Evolutionary conservation across 2,113 vertebrate species (phyloP).

Genomic region (Gallinago jamesoni): DNA sequence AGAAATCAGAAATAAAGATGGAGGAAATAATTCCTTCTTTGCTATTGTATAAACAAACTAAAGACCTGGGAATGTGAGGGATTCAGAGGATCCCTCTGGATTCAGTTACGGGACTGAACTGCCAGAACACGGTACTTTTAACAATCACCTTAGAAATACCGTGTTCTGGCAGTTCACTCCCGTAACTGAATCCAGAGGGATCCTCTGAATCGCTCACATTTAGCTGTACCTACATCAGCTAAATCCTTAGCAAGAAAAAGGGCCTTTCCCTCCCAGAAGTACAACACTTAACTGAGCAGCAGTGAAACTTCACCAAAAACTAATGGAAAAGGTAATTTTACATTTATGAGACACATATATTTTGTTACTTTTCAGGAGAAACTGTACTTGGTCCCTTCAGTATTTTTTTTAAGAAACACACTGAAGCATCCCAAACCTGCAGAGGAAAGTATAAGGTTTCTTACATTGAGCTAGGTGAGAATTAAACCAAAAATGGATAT

Average conservation of each 20-base stretch:
- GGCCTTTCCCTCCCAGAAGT: neutral
- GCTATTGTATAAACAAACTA: neutral
- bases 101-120: rapidly evolving
- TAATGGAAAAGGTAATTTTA: neutral
- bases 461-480: neutral
- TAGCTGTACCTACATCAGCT: neutral
- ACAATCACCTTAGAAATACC: neutral
- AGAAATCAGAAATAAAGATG: neutral
- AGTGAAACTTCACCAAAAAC: neutral
- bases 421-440: neutral
- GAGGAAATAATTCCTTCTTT: neutral
- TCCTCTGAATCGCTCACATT: neutral
- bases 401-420: neutral
- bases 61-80: neutral
- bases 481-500: neutral
- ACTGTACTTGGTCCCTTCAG: neutral
- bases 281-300: neutral
- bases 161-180: neutral
- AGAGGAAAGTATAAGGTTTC: neutral
- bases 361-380: neutral
- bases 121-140: neutral
- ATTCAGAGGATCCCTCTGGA: neutral
- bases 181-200: neutral
- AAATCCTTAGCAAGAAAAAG: neutral
- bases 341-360: neutral